Evolutionary conservation across 2,113 vertebrate genomes (phyloP).

Genomic region (Xiphias gladius): DNA sequence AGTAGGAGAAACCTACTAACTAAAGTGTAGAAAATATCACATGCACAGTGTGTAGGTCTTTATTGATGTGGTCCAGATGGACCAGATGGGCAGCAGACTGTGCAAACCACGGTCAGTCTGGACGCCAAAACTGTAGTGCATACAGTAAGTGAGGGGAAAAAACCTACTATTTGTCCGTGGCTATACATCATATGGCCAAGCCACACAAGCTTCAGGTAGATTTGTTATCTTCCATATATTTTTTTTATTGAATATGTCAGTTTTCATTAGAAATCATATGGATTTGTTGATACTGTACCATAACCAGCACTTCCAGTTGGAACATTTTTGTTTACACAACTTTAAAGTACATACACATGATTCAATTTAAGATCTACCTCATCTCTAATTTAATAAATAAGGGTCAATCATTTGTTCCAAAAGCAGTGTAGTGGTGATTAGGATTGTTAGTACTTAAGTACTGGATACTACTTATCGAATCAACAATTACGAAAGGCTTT

Average conservation of each 20-base stretch:
- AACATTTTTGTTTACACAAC: neutral
- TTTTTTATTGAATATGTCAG: neutral
- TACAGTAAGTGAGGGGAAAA: too few species aligned
- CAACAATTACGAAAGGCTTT: neutral
- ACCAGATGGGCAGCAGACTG: neutral
- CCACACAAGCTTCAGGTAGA: neutral
- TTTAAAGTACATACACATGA: neutral
- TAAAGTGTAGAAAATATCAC: neutral
- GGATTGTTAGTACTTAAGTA: neutral
- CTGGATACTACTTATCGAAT: neutral
- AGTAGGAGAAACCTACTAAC: neutral
- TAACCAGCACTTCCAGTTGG: neutral
- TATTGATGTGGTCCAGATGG: neutral
- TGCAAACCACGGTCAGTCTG: neutral
- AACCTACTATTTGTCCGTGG: neutral
- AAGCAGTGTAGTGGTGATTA: neutral
- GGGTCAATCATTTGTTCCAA: neutral
- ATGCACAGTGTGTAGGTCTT: neutral
- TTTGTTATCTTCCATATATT: neutral
- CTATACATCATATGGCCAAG: neutral
- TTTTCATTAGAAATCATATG: neutral
- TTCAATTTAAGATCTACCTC: neutral
- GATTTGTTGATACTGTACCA: neutral
- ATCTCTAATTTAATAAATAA: neutral
- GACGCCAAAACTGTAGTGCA: neutral